Conservation (phyloP, 1,140 invertebrate species). For the Diorhabda carinulata region DNA sequence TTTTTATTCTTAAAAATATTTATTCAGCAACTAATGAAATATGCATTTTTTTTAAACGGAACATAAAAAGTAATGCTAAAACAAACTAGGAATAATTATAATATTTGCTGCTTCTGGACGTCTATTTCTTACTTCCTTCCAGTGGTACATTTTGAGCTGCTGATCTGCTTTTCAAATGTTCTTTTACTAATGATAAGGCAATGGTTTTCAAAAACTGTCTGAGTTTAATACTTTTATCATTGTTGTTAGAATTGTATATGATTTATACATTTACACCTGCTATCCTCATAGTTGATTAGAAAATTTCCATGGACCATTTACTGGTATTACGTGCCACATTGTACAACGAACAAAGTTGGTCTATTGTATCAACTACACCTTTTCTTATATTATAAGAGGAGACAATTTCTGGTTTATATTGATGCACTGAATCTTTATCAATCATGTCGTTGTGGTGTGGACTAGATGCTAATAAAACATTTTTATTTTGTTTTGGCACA, state of each 20-base stretch:
- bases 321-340: slow-evolving; percentile 13
- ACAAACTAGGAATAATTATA: background rate
- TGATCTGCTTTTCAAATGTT: background rate
- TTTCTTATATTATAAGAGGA: slow-evolving; percentile 21
- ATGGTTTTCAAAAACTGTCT: background rate
- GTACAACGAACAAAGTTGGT: slow-evolving; percentile 7
- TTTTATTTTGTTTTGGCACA: slow-evolving; percentile 37
- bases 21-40: background rate
- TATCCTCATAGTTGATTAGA: background rate
- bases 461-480: slow-evolving; percentile 38
- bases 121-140: background rate
- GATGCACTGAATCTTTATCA: slow-evolving; percentile 25
- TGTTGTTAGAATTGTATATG: background rate
- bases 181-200: background rate
- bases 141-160: background rate
- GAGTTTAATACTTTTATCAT: background rate
- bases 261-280: background rate
- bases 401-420: no score
- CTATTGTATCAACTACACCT: slow-evolving; percentile 11
- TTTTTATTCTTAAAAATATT: background rate
- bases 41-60: background rate
- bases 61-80: background rate
- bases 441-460: slow-evolving; percentile 35
- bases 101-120: background rate
- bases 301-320: slow-evolving; percentile 12